Conservation (phyloP, 2,888 invertebrate species). For the Lutraria lutraria region DNA sequence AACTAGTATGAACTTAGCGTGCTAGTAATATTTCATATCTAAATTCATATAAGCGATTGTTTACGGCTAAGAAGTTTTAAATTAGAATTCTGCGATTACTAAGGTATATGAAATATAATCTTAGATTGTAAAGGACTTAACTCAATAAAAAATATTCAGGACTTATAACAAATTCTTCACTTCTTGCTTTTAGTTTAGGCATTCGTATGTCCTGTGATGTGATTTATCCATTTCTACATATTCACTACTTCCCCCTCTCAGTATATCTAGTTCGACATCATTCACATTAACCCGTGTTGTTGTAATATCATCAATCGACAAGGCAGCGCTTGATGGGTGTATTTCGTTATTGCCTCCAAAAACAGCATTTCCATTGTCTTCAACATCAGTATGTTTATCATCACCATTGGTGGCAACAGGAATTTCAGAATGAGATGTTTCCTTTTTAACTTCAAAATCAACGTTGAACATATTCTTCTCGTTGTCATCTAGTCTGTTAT, state of each 20-base stretch:
- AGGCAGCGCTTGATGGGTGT: neutral
- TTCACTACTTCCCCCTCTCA: conserved; percentile 41
- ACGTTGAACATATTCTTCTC: conserved; percentile 32
- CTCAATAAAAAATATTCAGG: neutral
- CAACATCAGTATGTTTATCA: neutral
- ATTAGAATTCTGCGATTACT: too few relatives aligned
- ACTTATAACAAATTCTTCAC: conserved; percentile 38
- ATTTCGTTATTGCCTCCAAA: neutral
- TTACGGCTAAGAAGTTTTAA: too few relatives aligned
- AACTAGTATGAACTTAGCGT: too few relatives aligned
- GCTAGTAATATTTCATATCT: too few relatives aligned
- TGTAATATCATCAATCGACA: conserved; percentile 33
- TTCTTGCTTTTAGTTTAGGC: conserved; percentile 37
- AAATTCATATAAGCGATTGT: too few relatives aligned
- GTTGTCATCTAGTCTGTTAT: conserved; percentile 8
- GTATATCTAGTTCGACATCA: conserved; percentile 43
- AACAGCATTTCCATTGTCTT: neutral
- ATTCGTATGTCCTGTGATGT: neutral
- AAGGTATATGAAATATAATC: too few relatives aligned
- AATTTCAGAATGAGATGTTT: neutral
- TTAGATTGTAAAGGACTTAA: too few relatives aligned
- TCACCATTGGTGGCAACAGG: conserved; percentile 16
- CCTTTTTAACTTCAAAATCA: neutral
- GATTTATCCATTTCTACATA: conserved; percentile 37
- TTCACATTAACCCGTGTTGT: conserved; percentile 10